These are phyloP conservation scores for Ploceus nigricollis DNA, from an alignment of 2,113 vertebrate species.

Conservation along the genomic window DNA sequence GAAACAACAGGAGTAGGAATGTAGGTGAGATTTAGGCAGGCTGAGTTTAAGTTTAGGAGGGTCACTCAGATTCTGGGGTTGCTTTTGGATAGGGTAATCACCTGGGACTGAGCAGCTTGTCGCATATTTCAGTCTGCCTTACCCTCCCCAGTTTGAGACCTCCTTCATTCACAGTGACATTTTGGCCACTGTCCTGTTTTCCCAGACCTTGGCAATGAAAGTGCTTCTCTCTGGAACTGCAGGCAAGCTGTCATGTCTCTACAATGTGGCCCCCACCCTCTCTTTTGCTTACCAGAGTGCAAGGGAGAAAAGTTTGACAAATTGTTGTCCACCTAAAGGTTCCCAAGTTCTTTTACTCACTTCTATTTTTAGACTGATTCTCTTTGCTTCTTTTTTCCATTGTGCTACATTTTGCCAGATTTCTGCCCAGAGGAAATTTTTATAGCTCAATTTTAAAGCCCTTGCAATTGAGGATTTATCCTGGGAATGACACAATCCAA, in stretches of 20 bases:
- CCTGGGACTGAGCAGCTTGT: background rate
- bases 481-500: constrained; percentile 46
- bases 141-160: background rate
- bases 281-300: background rate
- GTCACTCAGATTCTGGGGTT: background rate
- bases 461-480: constrained; percentile 66
- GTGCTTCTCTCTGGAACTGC: background rate
- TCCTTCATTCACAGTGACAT: background rate
- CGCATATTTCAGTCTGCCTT: background rate
- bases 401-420: constrained; percentile 52
- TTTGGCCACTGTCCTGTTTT: background rate
- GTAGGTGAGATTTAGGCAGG: background rate
- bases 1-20: background rate
- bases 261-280: background rate
- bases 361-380: constrained; percentile 50
- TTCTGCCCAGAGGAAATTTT: constrained; percentile 68
- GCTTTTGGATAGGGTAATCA: background rate
- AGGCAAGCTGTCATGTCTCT: background rate
- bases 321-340: constrained; percentile 5
- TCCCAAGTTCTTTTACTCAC: constrained; percentile 4
- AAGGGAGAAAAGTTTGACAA: background rate
- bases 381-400: constrained; percentile 1
- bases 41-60: background rate
- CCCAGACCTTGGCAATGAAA: background rate
- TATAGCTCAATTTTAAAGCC: constrained; percentile 62